Percentiles rank a stretch among this genome's conserved stretches.
Evolutionary conservation across 2,797 vertebrate genomes (phyloP).

Genomic region (Babyrousa celebensis): DNA sequence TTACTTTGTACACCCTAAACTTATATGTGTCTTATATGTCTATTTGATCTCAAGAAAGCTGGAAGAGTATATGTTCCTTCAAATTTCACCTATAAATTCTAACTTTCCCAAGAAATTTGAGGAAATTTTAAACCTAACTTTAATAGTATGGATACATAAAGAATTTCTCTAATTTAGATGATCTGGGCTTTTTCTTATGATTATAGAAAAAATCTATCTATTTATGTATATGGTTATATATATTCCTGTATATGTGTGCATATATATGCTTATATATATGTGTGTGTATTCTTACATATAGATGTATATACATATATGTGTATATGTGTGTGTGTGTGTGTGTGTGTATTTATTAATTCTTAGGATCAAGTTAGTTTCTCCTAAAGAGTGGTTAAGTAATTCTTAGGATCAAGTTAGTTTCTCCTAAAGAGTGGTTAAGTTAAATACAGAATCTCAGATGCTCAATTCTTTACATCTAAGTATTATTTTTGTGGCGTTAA

Average conservation of each 20-base stretch:
- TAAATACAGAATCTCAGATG: neutral
- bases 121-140: neutral
- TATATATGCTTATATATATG: too few species aligned
- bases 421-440: neutral
- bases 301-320: neutral
- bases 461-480: neutral
- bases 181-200: neutral
- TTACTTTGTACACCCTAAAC: neutral
- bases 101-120: neutral
- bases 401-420: neutral
- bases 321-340: too few species aligned
- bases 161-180: neutral
- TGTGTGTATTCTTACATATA: too few species aligned
- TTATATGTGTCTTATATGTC: neutral
- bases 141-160: neutral
- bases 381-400: neutral
- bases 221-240: too few species aligned
- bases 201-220: neutral
- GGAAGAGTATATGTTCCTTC: neutral
- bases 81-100: neutral
- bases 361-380: neutral
- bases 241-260: too few species aligned
- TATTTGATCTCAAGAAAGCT: neutral
- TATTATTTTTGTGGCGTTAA: constrained; percentile 38
- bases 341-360: too few species aligned